Percentiles rank a stretch among this genome's conserved stretches.
Conservation (phyloP, 1,140 invertebrate species). For the Linepithema humile region DNA sequence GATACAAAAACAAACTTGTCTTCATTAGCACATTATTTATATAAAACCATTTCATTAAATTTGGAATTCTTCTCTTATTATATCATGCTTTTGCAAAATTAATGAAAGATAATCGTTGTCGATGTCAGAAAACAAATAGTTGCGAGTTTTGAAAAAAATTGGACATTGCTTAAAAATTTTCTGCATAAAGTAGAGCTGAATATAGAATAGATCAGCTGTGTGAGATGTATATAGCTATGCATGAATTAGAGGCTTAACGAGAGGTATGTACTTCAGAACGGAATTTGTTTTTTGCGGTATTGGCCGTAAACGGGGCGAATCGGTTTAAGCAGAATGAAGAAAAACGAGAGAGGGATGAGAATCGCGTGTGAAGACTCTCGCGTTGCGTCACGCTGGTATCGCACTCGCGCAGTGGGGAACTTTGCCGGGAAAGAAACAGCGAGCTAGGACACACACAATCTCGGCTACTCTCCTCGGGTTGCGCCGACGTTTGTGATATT, state of each 20-base stretch:
- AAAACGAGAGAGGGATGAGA: constrained; percentile 26
- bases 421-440: constrained; percentile 30
- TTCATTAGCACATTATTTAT: constrained; percentile 18
- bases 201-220: neutral
- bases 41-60: neutral
- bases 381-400: constrained; percentile 24
- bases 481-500: constrained; percentile 46
- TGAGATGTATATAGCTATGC: too few relatives aligned
- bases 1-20: neutral
- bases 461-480: neutral
- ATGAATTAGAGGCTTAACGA: constrained; percentile 50
- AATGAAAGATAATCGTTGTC: constrained; percentile 7
- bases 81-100: constrained; percentile 23
- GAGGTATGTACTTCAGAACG: constrained; percentile 20
- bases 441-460: constrained; percentile 38
- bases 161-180: constrained; percentile 37
- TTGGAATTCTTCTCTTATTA: neutral
- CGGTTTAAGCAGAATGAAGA: neutral
- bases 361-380: constrained; percentile 18
- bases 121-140: constrained; percentile 35
- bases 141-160: constrained; percentile 25
- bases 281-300: constrained; percentile 33
- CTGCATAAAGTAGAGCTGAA: constrained; percentile 2
- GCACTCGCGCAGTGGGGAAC: neutral
- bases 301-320: constrained; percentile 15